Base-by-base conservation (phyloP, 2,888 invertebrate genomes). In the Uloborus plumipes region DNA sequence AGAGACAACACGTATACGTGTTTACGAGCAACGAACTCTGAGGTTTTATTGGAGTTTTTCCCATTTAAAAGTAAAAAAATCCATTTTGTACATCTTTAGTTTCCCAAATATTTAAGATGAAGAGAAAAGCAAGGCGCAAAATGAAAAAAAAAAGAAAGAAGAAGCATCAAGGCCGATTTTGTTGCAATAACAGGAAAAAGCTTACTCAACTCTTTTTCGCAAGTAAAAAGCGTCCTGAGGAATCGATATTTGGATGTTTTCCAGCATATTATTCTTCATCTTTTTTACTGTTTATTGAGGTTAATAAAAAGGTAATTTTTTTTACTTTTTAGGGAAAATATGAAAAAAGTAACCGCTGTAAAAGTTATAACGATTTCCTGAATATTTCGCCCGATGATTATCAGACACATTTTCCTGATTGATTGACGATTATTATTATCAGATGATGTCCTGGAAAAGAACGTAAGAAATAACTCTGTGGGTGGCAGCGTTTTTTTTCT, bases 181-280 rank as follows among this genome's bases (percentile, higher is more conserved):
- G 59, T 62, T 76, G 76, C 76, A 67, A 69, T 69, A 76, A 76
- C 69, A 76, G 20, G 51, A 69, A 76, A 49, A 69, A 69, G 69
- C 69, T 76, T 69, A 69, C 55, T 69, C 61, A 67, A 59, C 62
- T 22, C n/a, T 61, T 50, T 69, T 62, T 69, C 61, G 55, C 69
- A 9, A 39, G 39, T 76, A 62, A 69, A 69, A 69, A 53, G 76
- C 67, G 62, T 59, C 31, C 39, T 50, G 49, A 39, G 62, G 61
- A 62, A 76, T 76, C 76, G 62, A 76, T 76, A 76, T 26, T 76
- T 76, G 76, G 76, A 67, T 16, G 50, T 69, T 76, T 31, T 69
- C 69, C 76, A 76, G 61, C 39, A 51, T 51, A 69, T 69, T 69
- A 26, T 76, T 49, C 51, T 20, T 76, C 51, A 22, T 59, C 22